These are phyloP conservation scores for Globia sparganii DNA, from an alignment of 2,888 invertebrate genomes.

Conservation along the genomic window DNA sequence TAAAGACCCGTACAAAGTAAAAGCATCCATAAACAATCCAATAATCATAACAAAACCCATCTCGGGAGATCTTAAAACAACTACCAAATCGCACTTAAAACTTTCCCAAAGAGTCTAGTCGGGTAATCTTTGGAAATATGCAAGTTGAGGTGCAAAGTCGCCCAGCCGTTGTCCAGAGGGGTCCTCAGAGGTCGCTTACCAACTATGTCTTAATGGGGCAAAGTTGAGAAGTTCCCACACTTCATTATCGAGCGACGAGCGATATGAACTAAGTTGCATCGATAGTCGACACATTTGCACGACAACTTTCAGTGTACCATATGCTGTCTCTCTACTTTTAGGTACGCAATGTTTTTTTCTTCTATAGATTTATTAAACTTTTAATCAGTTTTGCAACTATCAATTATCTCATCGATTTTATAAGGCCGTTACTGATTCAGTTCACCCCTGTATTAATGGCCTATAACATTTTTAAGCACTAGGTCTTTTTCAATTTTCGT, in stretches of 20 bases:
- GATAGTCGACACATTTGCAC: constrained; percentile 28
- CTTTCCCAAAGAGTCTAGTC: constrained; percentile 47
- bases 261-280: constrained; percentile 61
- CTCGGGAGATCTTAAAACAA: constrained; percentile 26
- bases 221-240: constrained; percentile 68
- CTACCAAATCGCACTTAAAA: constrained; percentile 53
- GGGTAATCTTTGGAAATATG: constrained; percentile 57
- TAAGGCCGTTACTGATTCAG: constrained; percentile 36
- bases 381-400: constrained; percentile 23
- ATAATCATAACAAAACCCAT: constrained; percentile 23
- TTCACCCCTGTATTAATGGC: constrained; percentile 52
- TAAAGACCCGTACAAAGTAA: background rate
- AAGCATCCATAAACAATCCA: constrained; percentile 22
- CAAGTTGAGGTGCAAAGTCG: constrained; percentile 55
- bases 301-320: constrained; percentile 32
- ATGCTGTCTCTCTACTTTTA: background rate
- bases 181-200: constrained; percentile 62
- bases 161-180: constrained; percentile 55
- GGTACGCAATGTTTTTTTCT: background rate
- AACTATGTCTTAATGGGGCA: constrained; percentile 75
- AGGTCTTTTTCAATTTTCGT: constrained; percentile 55
- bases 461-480: constrained; percentile 54
- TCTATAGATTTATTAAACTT: constrained; percentile 2
- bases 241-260: constrained; percentile 70
- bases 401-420: constrained; percentile 37